A percentile compares a stretch with the other conserved stretches of the same genome.
Evolutionary conservation across 1,140 invertebrate species (phyloP).

Genomic region (Condylostylus longicornis): DNA sequence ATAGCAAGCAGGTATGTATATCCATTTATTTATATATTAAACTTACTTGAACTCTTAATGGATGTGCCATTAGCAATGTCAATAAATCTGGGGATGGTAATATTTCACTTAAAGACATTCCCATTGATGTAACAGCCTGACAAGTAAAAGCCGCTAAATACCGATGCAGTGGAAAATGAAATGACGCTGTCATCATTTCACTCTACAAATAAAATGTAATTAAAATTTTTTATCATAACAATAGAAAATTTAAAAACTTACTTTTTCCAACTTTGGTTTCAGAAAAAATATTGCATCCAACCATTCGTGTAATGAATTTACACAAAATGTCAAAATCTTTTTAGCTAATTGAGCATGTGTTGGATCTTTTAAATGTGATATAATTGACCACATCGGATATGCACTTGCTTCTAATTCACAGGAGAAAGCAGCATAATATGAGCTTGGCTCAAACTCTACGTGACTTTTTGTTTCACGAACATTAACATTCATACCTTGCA

Average conservation of each 20-base stretch:
- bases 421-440: constrained; percentile 92
- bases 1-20: too few species aligned
- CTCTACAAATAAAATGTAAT: constrained; percentile 35
- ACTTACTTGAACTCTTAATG: constrained; percentile 76
- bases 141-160: constrained; percentile 86
- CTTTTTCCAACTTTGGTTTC: constrained; percentile 44
- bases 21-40: neutral
- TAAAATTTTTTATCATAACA: neutral
- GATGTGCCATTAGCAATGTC: constrained; percentile 73
- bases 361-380: constrained; percentile 66
- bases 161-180: constrained; percentile 89
- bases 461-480: constrained; percentile 74
- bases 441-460: constrained; percentile 93
- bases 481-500: constrained; percentile 98
- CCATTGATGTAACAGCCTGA: constrained; percentile 72
- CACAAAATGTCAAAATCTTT: constrained; percentile 56
- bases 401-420: constrained; percentile 91
- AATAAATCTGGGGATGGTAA: constrained; percentile 64
- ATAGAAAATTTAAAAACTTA: constrained; percentile 14
- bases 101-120: constrained; percentile 55
- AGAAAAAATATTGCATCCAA: constrained; percentile 65
- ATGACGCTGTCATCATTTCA: constrained; percentile 75
- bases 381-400: constrained; percentile 92
- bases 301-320: constrained; percentile 69
- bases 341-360: constrained; percentile 55